A percentile compares a stretch with the other conserved stretches of the same genome.
These are phyloP conservation scores for Chrysaora quinquecirrha DNA, from an alignment of 30 jellyfish, hydroid and myxozoan genomes.

Conservation along the genomic window DNA sequence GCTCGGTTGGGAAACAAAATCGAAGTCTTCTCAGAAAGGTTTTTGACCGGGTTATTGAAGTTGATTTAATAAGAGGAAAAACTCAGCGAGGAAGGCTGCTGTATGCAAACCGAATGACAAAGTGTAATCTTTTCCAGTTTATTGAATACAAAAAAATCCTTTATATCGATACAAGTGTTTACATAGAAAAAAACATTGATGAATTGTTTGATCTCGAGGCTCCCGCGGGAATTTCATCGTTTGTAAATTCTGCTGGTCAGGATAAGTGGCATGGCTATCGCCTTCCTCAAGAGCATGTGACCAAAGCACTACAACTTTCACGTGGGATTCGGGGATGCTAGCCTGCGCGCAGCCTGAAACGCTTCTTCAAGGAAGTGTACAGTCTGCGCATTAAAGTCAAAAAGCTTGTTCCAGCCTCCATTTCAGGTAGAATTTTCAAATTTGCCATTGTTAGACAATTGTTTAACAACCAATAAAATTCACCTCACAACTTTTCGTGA, in stretches of 20 bases:
- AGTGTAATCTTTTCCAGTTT: conserved; percentile 57
- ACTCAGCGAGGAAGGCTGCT: conserved; percentile 5
- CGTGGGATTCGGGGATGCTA: too few species aligned
- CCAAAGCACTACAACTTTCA: conserved; percentile 46
- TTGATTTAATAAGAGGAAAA: conserved; percentile 8
- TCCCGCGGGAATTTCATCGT: conserved; percentile 71
- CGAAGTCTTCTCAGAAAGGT: conserved; percentile 19
- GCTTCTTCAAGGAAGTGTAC: too few species aligned
- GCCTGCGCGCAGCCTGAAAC: too few species aligned
- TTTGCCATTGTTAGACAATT: too few species aligned
- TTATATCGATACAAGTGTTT: conserved; percentile 24
- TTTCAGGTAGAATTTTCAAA: too few species aligned
- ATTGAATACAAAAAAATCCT: conserved; percentile 61
- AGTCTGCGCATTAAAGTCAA: too few species aligned
- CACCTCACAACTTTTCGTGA: too few species aligned
- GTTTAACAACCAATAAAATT: too few species aligned
- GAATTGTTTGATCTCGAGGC: conserved; percentile 56
- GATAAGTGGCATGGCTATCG: conserved; percentile 41
- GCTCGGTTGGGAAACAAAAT: conserved; percentile 15
- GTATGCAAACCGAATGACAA: conserved; percentile 37
- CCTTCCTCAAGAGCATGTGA: conserved; percentile 49
- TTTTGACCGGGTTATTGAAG: conserved; percentile 44
- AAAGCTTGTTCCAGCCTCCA: too few species aligned
- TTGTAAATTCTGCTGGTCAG: conserved; percentile 33
- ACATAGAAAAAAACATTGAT: conserved; percentile 43